Evolutionary conservation across 2,797 vertebrate genomes (phyloP).

Genomic region (Catharus ustulatus): DNA sequence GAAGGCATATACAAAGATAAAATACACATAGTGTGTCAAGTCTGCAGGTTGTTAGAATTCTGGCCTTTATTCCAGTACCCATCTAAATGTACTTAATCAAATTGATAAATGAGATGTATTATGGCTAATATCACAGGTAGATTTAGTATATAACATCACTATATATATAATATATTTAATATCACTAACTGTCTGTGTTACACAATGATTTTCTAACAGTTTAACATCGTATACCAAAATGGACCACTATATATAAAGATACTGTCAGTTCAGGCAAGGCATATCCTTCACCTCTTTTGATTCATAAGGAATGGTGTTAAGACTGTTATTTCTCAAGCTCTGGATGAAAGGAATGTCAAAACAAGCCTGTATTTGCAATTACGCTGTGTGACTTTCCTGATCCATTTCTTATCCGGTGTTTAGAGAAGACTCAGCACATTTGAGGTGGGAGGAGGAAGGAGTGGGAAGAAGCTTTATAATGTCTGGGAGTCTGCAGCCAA

Average conservation of each 20-base stretch:
- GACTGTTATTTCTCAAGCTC: neutral
- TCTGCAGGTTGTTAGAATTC: neutral
- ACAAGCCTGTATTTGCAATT: neutral
- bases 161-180: too few relatives aligned
- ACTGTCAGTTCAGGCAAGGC: neutral
- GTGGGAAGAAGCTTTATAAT: neutral
- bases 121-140: neutral
- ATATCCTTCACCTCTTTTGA: neutral
- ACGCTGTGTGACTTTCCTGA: neutral
- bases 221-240: neutral
- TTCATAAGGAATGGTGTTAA: neutral
- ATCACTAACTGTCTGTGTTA: neutral
- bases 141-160: too few relatives aligned
- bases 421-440: neutral
- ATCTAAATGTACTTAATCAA: neutral
- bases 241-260: neutral
- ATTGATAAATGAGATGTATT: neutral
- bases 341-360: constrained; percentile 24
- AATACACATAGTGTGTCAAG: neutral
- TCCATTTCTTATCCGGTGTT: neutral
- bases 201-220: neutral
- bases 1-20: neutral
- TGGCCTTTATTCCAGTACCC: neutral
- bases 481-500: neutral
- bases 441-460: neutral